phyloP scores from a whole-genome alignment of 2,113 vertebrate genomes.

The Progne subis region DNA sequence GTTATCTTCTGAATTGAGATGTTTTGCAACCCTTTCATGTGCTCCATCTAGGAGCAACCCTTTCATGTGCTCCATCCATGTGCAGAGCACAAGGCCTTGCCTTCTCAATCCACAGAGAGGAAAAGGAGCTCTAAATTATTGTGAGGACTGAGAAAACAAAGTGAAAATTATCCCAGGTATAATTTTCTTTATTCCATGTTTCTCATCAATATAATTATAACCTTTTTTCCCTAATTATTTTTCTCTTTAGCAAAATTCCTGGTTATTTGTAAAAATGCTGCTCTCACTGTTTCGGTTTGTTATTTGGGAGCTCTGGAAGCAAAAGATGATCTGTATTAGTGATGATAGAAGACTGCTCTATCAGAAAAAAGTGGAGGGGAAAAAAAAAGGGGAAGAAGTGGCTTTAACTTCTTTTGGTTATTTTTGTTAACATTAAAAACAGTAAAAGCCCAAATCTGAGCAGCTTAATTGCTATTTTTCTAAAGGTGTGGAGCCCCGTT shows the following conservation, averaged over 20 bases:
- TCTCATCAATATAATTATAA: background rate
- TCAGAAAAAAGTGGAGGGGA: background rate
- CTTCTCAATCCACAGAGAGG: background rate
- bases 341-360: background rate
- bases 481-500: background rate
- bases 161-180: background rate
- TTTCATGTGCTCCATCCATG: background rate
- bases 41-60: background rate
- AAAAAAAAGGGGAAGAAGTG: background rate
- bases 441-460: background rate
- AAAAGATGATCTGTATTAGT: background rate
- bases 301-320: background rate
- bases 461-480: background rate
- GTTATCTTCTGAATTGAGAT: background rate
- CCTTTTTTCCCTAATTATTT: too few relatives aligned
- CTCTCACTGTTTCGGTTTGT: background rate
- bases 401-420: background rate
- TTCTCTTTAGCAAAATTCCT: background rate
- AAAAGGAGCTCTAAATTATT: background rate
- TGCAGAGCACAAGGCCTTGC: background rate
- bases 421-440: background rate
- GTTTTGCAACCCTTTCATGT: background rate
- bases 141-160: background rate
- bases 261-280: background rate
- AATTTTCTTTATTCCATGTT: background rate